Conservation (phyloP, 2,888 invertebrate genomes). For the Dascillus cervinus region DNA sequence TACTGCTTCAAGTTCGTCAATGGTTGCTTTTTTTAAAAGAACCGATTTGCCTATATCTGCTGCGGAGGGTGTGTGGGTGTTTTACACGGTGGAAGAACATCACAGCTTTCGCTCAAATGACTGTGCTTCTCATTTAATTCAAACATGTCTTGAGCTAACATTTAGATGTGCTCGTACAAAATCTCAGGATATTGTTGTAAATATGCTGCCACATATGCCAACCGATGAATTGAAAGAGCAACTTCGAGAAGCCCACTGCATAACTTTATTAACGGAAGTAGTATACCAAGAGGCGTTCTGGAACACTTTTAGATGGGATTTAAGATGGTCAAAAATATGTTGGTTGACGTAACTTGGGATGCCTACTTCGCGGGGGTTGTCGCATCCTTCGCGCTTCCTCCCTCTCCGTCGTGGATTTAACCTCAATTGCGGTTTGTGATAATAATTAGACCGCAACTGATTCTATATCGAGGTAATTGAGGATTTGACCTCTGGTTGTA, state of each 20-base stretch:
- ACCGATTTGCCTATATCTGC: conserved; percentile 15
- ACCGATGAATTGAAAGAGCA: conserved; percentile 10
- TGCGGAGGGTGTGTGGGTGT: conserved; percentile 18
- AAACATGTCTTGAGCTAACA: conserved; percentile 25
- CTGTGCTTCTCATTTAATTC: conserved; percentile 23
- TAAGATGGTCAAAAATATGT: no score
- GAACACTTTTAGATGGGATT: no score
- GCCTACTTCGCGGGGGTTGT: no score
- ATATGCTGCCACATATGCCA: conserved; percentile 22
- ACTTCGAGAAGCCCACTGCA: conserved; percentile 3
- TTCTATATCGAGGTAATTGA: no score
- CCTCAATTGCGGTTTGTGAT: no score
- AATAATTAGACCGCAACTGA: no score
- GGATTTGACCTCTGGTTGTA: no score
- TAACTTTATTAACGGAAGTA: conserved; percentile 20
- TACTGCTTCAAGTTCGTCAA: conserved; percentile 21
- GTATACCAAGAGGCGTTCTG: conserved; percentile 29
- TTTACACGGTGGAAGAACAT: conserved; percentile 16
- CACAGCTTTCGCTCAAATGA: conserved; percentile 23
- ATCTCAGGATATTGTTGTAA: conserved; percentile 25
- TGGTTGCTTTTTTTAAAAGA: conserved; percentile 18
- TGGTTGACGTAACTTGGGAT: no score
- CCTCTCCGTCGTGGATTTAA: no score
- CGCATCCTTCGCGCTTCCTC: no score
- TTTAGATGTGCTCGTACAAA: conserved; percentile 27